Evolutionary conservation across 35 echinoderm and acorn worm genomes (phyloP).

Genomic region (Lytechinus pictus): DNA sequence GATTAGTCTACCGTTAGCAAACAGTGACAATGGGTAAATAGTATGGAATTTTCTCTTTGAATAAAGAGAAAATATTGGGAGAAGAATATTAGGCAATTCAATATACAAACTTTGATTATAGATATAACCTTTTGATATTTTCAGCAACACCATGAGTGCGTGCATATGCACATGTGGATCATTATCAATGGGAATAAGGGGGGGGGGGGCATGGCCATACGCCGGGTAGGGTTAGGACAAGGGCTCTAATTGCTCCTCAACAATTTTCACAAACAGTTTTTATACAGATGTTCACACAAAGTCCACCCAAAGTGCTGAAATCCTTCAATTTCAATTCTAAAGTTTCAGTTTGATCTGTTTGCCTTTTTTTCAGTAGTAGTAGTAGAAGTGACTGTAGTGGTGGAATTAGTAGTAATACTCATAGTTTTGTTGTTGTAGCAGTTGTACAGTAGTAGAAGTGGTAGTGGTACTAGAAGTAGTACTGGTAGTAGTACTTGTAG

Average conservation of each 20-base stretch:
- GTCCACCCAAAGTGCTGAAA: too few species aligned
- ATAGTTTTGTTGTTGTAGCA: not conserved
- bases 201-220: not conserved
- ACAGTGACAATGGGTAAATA: not conserved
- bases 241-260: not conserved
- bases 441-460: not conserved
- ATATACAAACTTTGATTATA: conserved; percentile 8
- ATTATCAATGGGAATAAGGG: not conserved
- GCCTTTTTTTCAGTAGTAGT: not conserved
- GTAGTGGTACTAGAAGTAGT: not conserved
- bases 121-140: conserved; percentile 20
- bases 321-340: too few species aligned
- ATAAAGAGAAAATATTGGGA: not conserved
- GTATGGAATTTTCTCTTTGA: not conserved
- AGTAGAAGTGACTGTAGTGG: not conserved
- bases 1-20: not conserved
- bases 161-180: not conserved
- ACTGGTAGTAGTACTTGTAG: not conserved
- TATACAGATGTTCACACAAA: too few species aligned
- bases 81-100: not conserved
- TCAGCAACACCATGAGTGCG: not conserved
- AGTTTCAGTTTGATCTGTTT: too few species aligned
- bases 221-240: not conserved
- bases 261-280: too few species aligned
- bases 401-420: not conserved